Conservation (phyloP, 2,888 invertebrate genomes). For the Oscheius sp. region DNA sequence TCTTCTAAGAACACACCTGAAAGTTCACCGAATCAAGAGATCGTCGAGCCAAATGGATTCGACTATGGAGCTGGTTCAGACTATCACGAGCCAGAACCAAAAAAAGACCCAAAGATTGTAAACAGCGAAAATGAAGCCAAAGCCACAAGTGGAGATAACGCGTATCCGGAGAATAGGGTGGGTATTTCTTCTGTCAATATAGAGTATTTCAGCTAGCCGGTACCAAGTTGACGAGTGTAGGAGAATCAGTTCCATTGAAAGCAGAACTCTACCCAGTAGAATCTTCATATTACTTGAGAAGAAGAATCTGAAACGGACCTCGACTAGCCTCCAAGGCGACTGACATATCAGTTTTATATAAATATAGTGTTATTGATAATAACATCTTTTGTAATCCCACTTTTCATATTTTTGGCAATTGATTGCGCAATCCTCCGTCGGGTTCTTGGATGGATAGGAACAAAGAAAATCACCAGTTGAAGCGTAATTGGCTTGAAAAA, state of each 20-base stretch:
- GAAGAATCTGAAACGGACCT: slow-evolving; percentile 9
- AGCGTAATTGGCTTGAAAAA: slow-evolving; percentile 11
- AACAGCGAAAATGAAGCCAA: slow-evolving; percentile 27
- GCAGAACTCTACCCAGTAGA: slow-evolving; percentile 16
- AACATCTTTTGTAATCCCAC: background rate
- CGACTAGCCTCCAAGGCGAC: too few relatives aligned
- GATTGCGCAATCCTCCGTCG: slow-evolving; percentile 23
- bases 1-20: background rate
- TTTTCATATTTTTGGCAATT: slow-evolving; percentile 11
- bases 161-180: slow-evolving; percentile 13
- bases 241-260: background rate
- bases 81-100: slow-evolving; percentile 4
- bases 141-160: slow-evolving; percentile 6
- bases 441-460: slow-evolving; percentile 3
- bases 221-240: background rate
- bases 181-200: background rate
- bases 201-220: slow-evolving; percentile 2
- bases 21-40: background rate
- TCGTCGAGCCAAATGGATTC: slow-evolving; percentile 23
- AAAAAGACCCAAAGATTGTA: slow-evolving; percentile 8
- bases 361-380: background rate
- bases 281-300: background rate
- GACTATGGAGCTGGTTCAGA: slow-evolving; percentile 26
- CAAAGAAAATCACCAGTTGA: slow-evolving; percentile 8
- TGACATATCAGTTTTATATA: slow-evolving; percentile 1